phyloP scores from a whole-genome alignment of 2,888 invertebrate genomes.

The Busseola fusca region DNA sequence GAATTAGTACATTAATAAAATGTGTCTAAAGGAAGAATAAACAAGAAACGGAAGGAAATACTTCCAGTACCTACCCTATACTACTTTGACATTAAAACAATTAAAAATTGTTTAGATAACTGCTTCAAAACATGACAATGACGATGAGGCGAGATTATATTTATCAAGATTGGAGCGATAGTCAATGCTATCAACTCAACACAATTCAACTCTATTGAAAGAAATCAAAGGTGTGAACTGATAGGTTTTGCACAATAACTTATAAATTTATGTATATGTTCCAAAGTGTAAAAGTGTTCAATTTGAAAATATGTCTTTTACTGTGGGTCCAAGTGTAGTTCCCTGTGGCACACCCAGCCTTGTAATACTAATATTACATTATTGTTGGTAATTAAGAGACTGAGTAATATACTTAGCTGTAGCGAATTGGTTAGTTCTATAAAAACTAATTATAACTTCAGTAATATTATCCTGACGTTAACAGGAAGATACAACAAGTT shows the following conservation, averaged over 20 bases:
- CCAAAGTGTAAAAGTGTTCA: neutral
- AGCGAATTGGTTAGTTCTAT: neutral
- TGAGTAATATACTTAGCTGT: neutral
- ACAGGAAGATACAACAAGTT: neutral
- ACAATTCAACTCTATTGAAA: constrained; percentile 2
- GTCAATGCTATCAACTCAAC: neutral
- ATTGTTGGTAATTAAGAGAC: neutral
- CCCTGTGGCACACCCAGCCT: neutral
- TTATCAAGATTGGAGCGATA: constrained; percentile 7
- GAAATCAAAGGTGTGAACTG: neutral
- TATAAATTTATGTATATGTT: neutral
- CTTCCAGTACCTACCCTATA: neutral
- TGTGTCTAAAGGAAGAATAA: neutral
- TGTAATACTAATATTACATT: neutral
- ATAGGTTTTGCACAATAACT: neutral
- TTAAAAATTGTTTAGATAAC: constrained; percentile 6
- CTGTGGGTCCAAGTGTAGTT: neutral
- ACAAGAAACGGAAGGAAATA: constrained; percentile 10
- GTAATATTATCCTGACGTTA: neutral
- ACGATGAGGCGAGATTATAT: no score
- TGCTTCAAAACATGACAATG: neutral
- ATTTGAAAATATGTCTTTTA: neutral
- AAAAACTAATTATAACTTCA: neutral
- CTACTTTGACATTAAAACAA: neutral
- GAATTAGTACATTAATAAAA: no score